Evolutionary conservation across 2,888 invertebrate genomes (phyloP).

Genomic region (Parapristionchus giblindavisi): DNA sequence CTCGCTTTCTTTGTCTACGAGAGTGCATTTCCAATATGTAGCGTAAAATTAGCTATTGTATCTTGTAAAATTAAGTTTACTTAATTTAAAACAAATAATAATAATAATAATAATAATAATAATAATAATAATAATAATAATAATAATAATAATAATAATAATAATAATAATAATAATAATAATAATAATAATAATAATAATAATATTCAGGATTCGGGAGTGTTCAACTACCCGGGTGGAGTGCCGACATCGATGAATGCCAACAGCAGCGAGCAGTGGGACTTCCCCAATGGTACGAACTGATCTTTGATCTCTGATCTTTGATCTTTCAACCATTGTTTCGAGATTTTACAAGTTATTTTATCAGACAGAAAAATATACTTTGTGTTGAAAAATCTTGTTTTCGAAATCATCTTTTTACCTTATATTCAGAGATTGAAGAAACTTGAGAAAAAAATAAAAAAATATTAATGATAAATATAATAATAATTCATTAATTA

Average conservation of each 20-base stretch:
- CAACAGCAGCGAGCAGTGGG: conserved; percentile 77
- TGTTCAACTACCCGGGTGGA: conserved; percentile 57
- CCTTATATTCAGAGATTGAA: not conserved
- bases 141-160: no score
- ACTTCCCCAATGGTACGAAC: conserved; percentile 65
- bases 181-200: no score
- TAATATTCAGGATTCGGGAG: conserved; percentile 56
- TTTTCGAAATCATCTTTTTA: not conserved
- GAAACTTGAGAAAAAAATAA: not conserved
- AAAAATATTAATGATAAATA: not conserved
- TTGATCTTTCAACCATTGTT: conserved; percentile 26
- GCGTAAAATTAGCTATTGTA: no score
- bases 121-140: no score
- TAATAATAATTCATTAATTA: not conserved
- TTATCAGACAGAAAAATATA: not conserved
- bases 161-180: no score
- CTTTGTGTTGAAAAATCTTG: not conserved
- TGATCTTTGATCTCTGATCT: not conserved
- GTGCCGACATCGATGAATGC: conserved; percentile 68
- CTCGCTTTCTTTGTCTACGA: no score
- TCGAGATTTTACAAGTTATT: not conserved
- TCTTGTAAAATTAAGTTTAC: no score
- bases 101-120: no score
- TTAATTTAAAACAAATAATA: no score
- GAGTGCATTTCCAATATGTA: no score